Evolutionary conservation across 1,140 invertebrate genomes (phyloP).

Genomic region (Marisa cornuarietis): DNA sequence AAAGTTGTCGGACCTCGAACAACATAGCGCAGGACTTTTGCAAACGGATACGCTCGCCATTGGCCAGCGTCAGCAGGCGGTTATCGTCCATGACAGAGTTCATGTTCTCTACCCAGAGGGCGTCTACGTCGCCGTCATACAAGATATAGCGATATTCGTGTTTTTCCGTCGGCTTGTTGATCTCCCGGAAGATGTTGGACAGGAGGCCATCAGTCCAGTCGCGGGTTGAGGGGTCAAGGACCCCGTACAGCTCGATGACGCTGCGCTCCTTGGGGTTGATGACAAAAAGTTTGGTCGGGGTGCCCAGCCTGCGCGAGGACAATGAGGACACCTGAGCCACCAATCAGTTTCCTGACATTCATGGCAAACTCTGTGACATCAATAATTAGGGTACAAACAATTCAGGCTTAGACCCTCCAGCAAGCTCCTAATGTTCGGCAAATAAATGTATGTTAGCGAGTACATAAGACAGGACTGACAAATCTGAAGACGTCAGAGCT

Average conservation of each 20-base stretch:
- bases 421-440: no score
- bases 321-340: background rate
- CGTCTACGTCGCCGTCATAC: conserved; percentile 91
- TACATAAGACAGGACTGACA: no score
- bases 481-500: no score
- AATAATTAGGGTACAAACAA: no score
- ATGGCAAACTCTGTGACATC: no score
- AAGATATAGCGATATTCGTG: conserved; percentile 80
- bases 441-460: no score
- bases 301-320: conserved; percentile 67
- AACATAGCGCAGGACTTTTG: conserved; percentile 81
- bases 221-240: conserved; percentile 81
- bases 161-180: conserved; percentile 76
- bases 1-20: conserved; percentile 75
- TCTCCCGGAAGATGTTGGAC: conserved; percentile 86
- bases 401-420: no score
- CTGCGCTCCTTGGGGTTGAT: conserved; percentile 83
- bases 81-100: conserved; percentile 95
- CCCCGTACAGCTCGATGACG: conserved; percentile 87
- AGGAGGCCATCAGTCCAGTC: conserved; percentile 91
- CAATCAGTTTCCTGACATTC: background rate
- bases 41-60: conserved; percentile 86
- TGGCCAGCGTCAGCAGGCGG: conserved; percentile 84
- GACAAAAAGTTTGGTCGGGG: conserved; percentile 78
- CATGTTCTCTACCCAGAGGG: conserved; percentile 93